Conservation (phyloP, 2,888 invertebrate genomes). For the Capitulum mitella region DNA sequence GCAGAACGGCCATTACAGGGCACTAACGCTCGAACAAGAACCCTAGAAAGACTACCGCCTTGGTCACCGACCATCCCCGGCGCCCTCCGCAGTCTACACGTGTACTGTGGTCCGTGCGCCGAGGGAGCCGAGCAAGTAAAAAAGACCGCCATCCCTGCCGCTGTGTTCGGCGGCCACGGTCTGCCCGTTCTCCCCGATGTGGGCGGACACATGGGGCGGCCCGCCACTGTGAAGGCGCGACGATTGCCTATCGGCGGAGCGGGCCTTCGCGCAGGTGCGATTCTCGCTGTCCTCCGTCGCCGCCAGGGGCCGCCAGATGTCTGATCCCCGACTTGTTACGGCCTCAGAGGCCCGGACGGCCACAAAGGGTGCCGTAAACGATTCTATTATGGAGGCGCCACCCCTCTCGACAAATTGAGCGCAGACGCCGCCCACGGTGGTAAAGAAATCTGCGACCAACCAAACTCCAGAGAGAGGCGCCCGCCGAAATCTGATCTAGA, state of each 20-base stretch:
- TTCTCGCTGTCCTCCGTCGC: not conserved
- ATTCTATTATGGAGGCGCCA: not conserved
- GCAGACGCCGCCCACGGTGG: not conserved
- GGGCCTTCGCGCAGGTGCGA: not conserved
- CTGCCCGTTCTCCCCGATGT: too few species aligned
- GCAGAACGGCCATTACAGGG: too few species aligned
- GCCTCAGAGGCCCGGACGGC: not conserved
- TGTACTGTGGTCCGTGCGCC: too few species aligned
- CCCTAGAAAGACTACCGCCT: too few species aligned
- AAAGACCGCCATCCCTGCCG: too few species aligned
- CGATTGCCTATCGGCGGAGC: not conserved
- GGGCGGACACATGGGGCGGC: not conserved
- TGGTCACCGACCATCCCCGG: too few species aligned
- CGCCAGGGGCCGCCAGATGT: not conserved
- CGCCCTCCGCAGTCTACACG: too few species aligned
- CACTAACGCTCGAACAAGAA: too few species aligned
- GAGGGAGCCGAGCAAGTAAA: too few species aligned
- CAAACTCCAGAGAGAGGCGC: not conserved
- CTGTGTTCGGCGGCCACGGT: too few species aligned
- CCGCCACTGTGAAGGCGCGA: not conserved
- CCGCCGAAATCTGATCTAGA: not conserved
- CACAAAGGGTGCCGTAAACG: not conserved
- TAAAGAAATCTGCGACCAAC: not conserved
- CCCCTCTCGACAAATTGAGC: not conserved
- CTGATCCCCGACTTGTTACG: not conserved